phyloP scores from a whole-genome alignment of 2,797 vertebrate species.

The Petrocephalus sullivani region DNA sequence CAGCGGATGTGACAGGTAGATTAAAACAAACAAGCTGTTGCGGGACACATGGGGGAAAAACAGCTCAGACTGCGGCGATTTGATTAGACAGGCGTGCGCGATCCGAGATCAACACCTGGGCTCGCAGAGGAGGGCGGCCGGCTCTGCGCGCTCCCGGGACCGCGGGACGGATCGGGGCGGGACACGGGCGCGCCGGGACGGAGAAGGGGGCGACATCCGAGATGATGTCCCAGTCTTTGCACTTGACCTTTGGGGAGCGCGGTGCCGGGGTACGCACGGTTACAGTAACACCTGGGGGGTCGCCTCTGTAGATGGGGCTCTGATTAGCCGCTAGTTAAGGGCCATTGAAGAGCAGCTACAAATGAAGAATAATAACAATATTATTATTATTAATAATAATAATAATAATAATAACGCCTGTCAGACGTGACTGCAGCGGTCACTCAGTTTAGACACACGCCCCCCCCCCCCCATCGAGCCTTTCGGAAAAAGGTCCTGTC shows the following conservation, averaged over 20 bases:
- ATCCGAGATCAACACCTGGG: slow-evolving; percentile 33
- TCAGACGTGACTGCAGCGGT: slow-evolving; percentile 60
- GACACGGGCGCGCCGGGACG: slow-evolving; percentile 33
- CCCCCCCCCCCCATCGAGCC: no score
- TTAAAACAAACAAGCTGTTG: slow-evolving; percentile 33
- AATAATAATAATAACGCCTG: slow-evolving; percentile 56
- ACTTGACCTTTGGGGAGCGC: slow-evolving; percentile 62
- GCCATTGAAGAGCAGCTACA: slow-evolving; percentile 44
- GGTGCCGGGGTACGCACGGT: slow-evolving; percentile 47
- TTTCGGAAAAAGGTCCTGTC: slow-evolving; percentile 18
- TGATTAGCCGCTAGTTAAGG: slow-evolving; percentile 49
- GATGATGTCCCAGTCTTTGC: slow-evolving; percentile 58
- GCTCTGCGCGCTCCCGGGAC: slow-evolving; percentile 10
- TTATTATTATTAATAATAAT: slow-evolving; percentile 20
- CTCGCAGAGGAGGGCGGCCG: slow-evolving; percentile 8
- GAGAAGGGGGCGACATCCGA: slow-evolving; percentile 37
- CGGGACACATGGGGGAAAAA: slow-evolving; percentile 22
- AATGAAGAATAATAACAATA: slow-evolving; percentile 62
- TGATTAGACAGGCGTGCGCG: slow-evolving; percentile 35
- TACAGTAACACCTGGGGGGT: slow-evolving; percentile 53
- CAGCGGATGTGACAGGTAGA: slow-evolving; percentile 37
- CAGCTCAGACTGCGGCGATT: slow-evolving; percentile 30
- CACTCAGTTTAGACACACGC: slow-evolving; percentile 47
- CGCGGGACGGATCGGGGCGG: neutral
- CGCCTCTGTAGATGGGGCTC: slow-evolving; percentile 22